Base-by-base conservation (phyloP, 1,140 invertebrate genomes). In the Limonius californicus region DNA sequence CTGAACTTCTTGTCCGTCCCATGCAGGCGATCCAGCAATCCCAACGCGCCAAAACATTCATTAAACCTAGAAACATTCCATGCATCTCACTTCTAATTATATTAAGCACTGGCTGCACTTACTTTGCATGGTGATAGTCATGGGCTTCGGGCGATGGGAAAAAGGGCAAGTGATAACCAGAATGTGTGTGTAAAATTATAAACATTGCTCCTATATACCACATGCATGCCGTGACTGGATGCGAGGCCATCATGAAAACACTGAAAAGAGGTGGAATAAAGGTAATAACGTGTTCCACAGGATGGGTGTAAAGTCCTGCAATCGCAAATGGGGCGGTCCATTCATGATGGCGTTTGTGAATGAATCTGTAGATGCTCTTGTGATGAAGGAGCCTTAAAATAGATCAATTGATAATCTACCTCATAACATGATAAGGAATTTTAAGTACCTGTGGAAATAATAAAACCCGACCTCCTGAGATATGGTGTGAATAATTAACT, bases 111-210 rank as follows among this genome's bases (percentile, higher is more conserved):
- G n/a, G n/a, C n/a, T n/a, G 19, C 3, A 18, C 45, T 82, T 78
- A 92, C 91, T 92, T 92, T 35, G 91, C 78, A 76, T 95, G 93
- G 77, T 95, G 93, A 76, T 89, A 95, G 77, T 95, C 93, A 72
- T 95, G 93, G 1, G 89, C 88, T 77, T 95, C 91, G 12, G 92
- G 90, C 20, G 90, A 93, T 6, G 90, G 89, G 70, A 94, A 87
- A 70, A 94, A 89, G 0, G 93, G 93, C 67, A 95, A 81, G 77
- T 95, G 92, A 70, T 94, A 95, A 7, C 93, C 93, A 53, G 88
- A 91, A 72, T 95, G 93, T 14, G 90, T 85, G 70, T 93, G 91
- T 6, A 94, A 82, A 0, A 91, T 95, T 2, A 87, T 89, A 7
- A 92, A 71, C 60, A 91, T 85, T 2, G 89, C 91, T 32, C 94